Evolutionary conservation across 2,888 invertebrate genomes (phyloP).

Genomic region (Sinodicranocentrus sp.): DNA sequence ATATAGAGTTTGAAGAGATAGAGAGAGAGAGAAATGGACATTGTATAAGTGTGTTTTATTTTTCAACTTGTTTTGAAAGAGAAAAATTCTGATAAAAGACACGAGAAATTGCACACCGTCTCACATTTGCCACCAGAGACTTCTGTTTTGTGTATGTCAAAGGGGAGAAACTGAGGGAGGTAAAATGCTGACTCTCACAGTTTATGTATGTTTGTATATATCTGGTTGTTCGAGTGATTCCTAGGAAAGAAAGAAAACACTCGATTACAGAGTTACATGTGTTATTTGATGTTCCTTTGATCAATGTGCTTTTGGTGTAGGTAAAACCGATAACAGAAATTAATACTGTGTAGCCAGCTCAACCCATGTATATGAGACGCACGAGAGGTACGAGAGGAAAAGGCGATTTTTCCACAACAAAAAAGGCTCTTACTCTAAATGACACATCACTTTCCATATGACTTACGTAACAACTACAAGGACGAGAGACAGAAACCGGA

Average conservation of each 20-base stretch:
- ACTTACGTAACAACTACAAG: background rate
- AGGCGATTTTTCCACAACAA: too few species aligned
- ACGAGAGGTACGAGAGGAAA: too few species aligned
- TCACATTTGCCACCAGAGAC: too few species aligned
- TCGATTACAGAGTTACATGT: background rate
- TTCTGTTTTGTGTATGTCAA: background rate
- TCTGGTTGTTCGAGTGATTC: too few species aligned
- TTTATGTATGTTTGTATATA: background rate
- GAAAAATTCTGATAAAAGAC: too few species aligned
- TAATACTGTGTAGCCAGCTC: too few species aligned
- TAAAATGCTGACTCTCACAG: background rate
- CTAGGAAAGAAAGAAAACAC: constrained; percentile 17
- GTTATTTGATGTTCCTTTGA: constrained; percentile 18
- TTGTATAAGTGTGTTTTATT: background rate
- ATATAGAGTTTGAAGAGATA: background rate
- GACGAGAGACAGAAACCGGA: background rate
- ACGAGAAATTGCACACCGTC: too few species aligned
- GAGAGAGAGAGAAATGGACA: background rate
- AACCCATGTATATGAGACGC: too few species aligned
- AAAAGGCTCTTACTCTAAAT: too few species aligned
- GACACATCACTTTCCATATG: background rate
- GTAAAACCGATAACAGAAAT: too few species aligned
- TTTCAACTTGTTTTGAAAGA: background rate
- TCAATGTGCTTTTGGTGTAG: background rate
- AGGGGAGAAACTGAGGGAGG: background rate